These are phyloP conservation scores for Hiodon alosoides DNA, from an alignment of 2,113 vertebrate species.

Conservation along the genomic window DNA sequence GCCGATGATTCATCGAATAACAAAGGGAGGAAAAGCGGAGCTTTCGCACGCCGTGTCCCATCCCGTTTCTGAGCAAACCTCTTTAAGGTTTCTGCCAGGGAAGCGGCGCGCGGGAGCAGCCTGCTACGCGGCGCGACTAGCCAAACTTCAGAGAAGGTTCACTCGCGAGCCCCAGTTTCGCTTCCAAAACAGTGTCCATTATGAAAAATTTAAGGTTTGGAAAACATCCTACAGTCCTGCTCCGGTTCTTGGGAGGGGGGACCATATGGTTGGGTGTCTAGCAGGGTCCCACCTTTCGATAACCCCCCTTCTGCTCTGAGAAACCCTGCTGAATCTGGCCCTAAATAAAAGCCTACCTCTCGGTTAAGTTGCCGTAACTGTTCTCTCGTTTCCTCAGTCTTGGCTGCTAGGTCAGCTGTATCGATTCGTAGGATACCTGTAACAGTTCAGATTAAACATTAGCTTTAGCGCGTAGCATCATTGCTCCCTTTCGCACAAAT, in stretches of 20 bases:
- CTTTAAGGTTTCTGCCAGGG: not conserved
- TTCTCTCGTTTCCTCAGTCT: slow-evolving; percentile 62
- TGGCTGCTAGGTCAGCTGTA: slow-evolving; percentile 56
- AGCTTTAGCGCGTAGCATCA: not conserved
- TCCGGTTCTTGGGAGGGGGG: no score
- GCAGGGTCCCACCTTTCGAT: no score
- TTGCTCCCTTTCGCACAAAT: slow-evolving; percentile 20
- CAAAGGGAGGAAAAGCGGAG: not conserved
- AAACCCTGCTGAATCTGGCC: no score
- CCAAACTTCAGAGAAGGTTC: not conserved
- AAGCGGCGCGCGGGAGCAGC: not conserved
- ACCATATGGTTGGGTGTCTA: not conserved
- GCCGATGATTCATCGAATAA: not conserved
- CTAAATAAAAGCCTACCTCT: slow-evolving; percentile 45
- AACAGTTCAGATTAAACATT: slow-evolving; percentile 25
- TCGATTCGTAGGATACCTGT: slow-evolving; percentile 53
- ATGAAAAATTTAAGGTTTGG: slow-evolving; percentile 1
- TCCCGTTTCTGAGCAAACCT: not conserved
- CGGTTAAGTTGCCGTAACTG: slow-evolving; percentile 60
- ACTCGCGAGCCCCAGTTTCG: not conserved
- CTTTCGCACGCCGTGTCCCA: not conserved
- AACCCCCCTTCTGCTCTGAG: not conserved
- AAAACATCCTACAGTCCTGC: not conserved
- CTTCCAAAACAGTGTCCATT: not conserved
- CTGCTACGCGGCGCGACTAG: not conserved